Evolutionary conservation across 2,888 invertebrate genomes (phyloP).

Genomic region (Spodoptera exigua): DNA sequence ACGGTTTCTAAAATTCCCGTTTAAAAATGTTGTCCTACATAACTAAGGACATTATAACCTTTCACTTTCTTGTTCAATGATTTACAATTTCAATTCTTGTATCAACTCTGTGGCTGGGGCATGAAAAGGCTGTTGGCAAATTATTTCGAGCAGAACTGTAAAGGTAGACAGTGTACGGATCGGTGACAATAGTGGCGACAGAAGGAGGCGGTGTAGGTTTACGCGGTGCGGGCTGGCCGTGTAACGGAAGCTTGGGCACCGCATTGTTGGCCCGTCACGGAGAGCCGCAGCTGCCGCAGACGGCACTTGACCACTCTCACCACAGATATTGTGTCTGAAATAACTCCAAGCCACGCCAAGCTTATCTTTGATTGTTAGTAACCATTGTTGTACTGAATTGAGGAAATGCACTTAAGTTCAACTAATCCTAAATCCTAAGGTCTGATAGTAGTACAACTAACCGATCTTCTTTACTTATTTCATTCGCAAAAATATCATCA

Average conservation of each 20-base stretch:
- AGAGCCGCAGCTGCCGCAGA: slow-evolving; percentile 52
- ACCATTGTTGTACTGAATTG: too few relatives aligned
- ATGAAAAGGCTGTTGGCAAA: slow-evolving; percentile 16
- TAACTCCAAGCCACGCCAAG: too few relatives aligned
- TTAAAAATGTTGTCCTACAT: too few relatives aligned
- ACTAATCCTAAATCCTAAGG: too few relatives aligned
- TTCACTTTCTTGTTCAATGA: background rate
- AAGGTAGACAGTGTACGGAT: slow-evolving; percentile 42
- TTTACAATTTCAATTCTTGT: background rate
- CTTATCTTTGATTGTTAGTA: too few relatives aligned
- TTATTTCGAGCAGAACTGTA: slow-evolving; percentile 40
- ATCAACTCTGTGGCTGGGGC: too few relatives aligned
- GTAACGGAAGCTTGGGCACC: slow-evolving; percentile 72
- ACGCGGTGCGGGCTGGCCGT: slow-evolving; percentile 57
- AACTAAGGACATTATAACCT: too few relatives aligned
- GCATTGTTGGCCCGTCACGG: slow-evolving; percentile 70
- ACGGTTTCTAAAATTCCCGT: background rate
- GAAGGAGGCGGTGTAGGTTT: slow-evolving; percentile 71
- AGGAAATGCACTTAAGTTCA: too few relatives aligned
- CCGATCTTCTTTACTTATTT: too few relatives aligned
- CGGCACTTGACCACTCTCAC: slow-evolving; percentile 56
- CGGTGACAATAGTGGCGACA: slow-evolving; percentile 60
- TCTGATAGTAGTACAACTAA: too few relatives aligned
- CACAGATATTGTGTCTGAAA: slow-evolving; percentile 38
- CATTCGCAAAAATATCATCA: too few relatives aligned